These are phyloP conservation scores for Acrobasis suavella DNA, from an alignment of 2,888 invertebrate genomes.

Conservation along the genomic window DNA sequence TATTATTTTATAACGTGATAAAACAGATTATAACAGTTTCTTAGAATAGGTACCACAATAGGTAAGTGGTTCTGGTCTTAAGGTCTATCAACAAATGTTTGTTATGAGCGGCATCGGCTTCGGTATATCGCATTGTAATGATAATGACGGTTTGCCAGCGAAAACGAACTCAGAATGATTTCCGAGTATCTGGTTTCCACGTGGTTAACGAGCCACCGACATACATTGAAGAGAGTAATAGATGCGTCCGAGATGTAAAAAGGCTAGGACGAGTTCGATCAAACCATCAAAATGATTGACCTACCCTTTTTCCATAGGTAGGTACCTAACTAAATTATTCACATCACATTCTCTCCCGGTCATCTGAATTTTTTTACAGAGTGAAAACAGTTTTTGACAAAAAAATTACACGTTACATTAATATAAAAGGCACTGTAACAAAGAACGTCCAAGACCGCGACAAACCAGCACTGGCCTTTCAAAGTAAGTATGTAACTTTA, in stretches of 20 bases:
- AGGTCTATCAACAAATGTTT: background rate
- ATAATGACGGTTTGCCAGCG: constrained; percentile 35
- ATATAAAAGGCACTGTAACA: too few species aligned
- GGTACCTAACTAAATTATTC: too few species aligned
- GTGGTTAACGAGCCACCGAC: constrained; percentile 46
- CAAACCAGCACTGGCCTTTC: too few species aligned
- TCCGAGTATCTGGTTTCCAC: constrained; percentile 51
- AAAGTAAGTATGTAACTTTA: too few species aligned
- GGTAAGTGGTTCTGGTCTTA: constrained; percentile 6
- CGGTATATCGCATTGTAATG: constrained; percentile 31
- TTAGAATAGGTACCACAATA: background rate
- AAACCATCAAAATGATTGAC: too few species aligned
- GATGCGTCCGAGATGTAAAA: background rate
- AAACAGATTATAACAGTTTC: background rate
- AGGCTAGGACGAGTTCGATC: too few species aligned
- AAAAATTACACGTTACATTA: too few species aligned
- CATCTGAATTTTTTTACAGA: too few species aligned
- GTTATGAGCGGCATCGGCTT: constrained; percentile 18
- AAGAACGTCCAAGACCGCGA: too few species aligned
- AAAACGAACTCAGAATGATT: constrained; percentile 35
- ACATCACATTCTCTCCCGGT: too few species aligned
- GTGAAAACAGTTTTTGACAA: too few species aligned
- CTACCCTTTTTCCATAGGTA: too few species aligned
- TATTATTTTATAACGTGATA: background rate
- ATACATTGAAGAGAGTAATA: constrained; percentile 10